These are phyloP conservation scores for Nothobranchius kuhntae DNA, from an alignment of 2,113 vertebrate genomes.

Conservation along the genomic window DNA sequence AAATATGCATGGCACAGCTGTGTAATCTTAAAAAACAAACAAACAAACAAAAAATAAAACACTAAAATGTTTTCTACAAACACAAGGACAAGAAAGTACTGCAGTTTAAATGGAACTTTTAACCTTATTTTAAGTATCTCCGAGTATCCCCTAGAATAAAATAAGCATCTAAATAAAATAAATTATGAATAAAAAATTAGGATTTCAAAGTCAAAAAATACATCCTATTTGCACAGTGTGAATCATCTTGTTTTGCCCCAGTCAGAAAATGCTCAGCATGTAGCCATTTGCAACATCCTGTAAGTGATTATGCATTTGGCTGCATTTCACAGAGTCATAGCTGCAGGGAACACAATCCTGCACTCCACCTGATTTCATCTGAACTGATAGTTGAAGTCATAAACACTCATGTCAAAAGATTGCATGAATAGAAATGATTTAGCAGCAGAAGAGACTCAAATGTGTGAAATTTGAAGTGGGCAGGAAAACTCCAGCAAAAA, in stretches of 20 bases:
- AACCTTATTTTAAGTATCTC: conserved; percentile 15
- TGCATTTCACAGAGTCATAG: neutral
- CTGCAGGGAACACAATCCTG: neutral
- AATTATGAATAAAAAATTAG: conserved; percentile 24
- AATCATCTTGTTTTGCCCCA: conserved; percentile 18
- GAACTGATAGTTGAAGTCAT: neutral
- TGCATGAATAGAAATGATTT: neutral
- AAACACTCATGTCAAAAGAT: neutral
- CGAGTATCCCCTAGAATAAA: neutral
- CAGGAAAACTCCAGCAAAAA: too few species aligned
- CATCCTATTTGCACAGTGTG: conserved; percentile 2
- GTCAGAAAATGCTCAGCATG: conserved; percentile 20
- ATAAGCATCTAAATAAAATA: conserved; percentile 8
- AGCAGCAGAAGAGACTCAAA: neutral
- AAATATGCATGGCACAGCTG: too few species aligned
- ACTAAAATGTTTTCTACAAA: neutral
- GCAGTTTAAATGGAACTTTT: conserved; percentile 27
- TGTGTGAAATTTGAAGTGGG: neutral
- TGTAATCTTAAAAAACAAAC: neutral
- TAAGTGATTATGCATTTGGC: neutral
- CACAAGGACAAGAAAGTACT: neutral
- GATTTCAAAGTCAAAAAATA: conserved; percentile 6
- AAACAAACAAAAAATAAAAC: neutral
- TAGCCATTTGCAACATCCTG: neutral
- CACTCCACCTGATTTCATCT: neutral